Percentiles rank a stretch among this genome's conserved stretches.
Evolutionary conservation across 2,888 invertebrate species (phyloP).

Genomic region (Rhagonycha fulva): DNA sequence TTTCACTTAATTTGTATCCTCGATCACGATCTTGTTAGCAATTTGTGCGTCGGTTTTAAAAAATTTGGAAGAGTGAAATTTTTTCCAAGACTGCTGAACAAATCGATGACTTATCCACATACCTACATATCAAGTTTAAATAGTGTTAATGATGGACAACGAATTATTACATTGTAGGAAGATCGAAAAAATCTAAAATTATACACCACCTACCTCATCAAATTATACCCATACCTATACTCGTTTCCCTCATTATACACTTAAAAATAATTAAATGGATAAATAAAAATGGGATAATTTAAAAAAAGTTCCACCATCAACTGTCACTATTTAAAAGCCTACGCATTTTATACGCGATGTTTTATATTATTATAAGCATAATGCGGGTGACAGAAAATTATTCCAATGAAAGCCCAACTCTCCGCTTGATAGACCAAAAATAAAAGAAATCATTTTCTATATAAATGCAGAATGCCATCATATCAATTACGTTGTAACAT

Average conservation of each 20-base stretch:
- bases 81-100: not conserved
- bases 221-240: not conserved
- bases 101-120: not conserved
- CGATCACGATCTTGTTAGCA: not conserved
- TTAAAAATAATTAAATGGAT: conserved; percentile 14
- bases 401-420: conserved; percentile 26
- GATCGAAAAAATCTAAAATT: not conserved
- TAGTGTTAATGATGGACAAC: no score
- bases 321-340: conserved; percentile 25
- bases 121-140: no score
- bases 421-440: conserved; percentile 23
- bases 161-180: not conserved
- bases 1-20: conserved; percentile 25
- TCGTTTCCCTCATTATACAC: not conserved
- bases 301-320: conserved; percentile 3
- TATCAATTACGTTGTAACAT: conserved; percentile 27
- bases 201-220: not conserved
- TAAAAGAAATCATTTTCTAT: conserved; percentile 26
- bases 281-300: conserved; percentile 2
- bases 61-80: no score
- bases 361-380: conserved; percentile 5
- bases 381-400: conserved; percentile 32
- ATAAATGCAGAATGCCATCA: conserved; percentile 26
- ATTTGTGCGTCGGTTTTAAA: not conserved
- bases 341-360: conserved; percentile 8